Percentiles rank a stretch among this genome's conserved stretches.
These are phyloP conservation scores for Nibea albiflora DNA, from an alignment of 2,113 vertebrate species.

Conservation along the genomic window DNA sequence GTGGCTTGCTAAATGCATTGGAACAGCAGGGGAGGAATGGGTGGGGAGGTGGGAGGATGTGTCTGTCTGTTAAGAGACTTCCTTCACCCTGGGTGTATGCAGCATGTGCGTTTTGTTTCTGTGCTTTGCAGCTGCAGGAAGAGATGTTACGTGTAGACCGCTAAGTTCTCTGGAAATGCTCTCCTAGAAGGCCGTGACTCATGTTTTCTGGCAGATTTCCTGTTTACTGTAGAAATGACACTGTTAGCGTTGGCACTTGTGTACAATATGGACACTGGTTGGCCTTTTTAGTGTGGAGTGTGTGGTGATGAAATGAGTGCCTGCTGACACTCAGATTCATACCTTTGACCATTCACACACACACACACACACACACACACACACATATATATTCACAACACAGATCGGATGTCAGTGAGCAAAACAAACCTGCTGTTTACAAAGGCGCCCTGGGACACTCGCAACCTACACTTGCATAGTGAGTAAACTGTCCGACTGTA, in stretches of 20 bases:
- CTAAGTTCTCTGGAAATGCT: conserved; percentile 36
- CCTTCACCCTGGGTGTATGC: conserved; percentile 47
- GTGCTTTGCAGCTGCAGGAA: conserved; percentile 60
- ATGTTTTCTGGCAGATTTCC: conserved; percentile 37
- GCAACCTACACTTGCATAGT: conserved; percentile 31
- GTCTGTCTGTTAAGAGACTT: conserved; percentile 50
- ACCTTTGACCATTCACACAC: neutral
- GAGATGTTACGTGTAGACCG: neutral
- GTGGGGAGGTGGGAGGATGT: conserved; percentile 51
- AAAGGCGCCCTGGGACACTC: conserved; percentile 18
- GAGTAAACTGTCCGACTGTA: conserved; percentile 26
- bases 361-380: neutral
- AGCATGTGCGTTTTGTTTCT: conserved; percentile 24
- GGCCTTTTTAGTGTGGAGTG: neutral
- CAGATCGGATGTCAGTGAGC: conserved; percentile 21
- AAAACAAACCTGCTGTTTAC: conserved; percentile 30
- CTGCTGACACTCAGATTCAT: neutral
- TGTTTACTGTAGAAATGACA: conserved; percentile 46
- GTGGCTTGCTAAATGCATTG: conserved; percentile 73
- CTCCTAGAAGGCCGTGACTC: conserved; percentile 15
- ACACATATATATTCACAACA: neutral
- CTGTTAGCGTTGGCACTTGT: neutral
- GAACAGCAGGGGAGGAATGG: conserved; percentile 44
- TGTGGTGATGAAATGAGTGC: neutral
- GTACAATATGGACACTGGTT: neutral